A percentile compares a stretch with the other conserved stretches of the same genome.
Conservation (phyloP, 2,113 vertebrate species). For the Phalacrocorax carbo region DNA sequence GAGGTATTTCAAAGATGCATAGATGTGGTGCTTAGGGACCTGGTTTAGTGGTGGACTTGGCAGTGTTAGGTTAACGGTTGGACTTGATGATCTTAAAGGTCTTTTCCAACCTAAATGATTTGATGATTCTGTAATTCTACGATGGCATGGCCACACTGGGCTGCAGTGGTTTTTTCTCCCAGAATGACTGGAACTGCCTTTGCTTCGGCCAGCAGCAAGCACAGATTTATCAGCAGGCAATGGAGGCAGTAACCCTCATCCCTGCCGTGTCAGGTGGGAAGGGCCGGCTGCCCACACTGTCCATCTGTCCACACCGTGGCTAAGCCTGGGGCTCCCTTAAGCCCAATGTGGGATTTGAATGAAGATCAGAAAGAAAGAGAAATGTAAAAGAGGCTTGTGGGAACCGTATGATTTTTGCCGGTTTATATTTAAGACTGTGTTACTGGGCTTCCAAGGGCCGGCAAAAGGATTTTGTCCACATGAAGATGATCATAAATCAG, state of each 20-base stretch:
- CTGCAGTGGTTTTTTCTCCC: neutral
- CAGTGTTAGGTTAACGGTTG: neutral
- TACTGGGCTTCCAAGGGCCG: neutral
- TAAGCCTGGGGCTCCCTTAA: neutral
- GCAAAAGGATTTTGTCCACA: neutral
- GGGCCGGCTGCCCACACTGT: neutral
- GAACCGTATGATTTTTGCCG: neutral
- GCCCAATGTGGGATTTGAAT: neutral
- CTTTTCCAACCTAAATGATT: neutral
- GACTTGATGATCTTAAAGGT: neutral
- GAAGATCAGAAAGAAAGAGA: neutral
- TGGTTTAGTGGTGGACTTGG: neutral
- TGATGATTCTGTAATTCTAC: neutral
- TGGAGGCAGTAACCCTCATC: neutral
- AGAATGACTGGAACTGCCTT: neutral
- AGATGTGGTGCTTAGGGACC: neutral
- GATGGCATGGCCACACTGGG: neutral
- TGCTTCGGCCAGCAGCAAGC: neutral
- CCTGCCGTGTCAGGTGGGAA: neutral
- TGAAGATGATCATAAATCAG: neutral
- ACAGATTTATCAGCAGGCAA: neutral
- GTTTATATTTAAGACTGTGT: neutral
- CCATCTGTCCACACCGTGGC: conserved; percentile 1
- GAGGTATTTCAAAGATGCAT: neutral
- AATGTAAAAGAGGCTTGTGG: neutral